Evolutionary conservation across 1,140 invertebrate species (phyloP), one percentile per base, ranked within the genome.

Genomic region (Polypedilum vanderplanki): DNA sequence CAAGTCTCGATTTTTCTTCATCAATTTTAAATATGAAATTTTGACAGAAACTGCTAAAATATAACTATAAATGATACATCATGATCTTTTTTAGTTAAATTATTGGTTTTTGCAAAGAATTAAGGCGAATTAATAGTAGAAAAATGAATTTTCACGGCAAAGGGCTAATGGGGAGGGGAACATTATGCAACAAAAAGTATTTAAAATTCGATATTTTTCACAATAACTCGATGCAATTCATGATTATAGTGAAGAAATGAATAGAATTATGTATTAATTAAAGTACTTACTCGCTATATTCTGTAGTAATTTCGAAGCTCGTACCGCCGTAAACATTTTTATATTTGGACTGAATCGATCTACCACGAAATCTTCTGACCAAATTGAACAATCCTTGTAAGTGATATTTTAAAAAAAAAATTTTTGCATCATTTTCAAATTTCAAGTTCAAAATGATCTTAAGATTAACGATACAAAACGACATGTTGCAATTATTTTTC

Each of bases 271-370:
- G n/a, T 57, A 15, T 20, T 70, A 22, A 70, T 70, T 20, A 70
- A 70, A 70, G 20, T 70, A 70, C 65, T 70, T 22, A 70, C 65
- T 70, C 20, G 65, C 20, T 70, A 70, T n/a, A 70, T 70, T 70
- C 18, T 70, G 65, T 18, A 70, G 15, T 18, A 70, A 20, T 70
- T 70, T 70, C 20, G 17, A 18, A 70, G 65, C 65, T 70, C 65
- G 65, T 20, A 22, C 65, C 65, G 65, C 65, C n/a, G 65, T 70
- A 70, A 70, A 70, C 65, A 70, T 70, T 33, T 33, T 33, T 3
- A 70, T 70, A 18, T 22, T 70, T 12, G 46, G 65, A 70, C 65
- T 70, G 65, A 70, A 70, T 33, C 24, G 65, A 18, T 70, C n/a
- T 70, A 18, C 65, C 65, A 70, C 65, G 65, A 70, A 67, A 57